phyloP scores from a whole-genome alignment of 2,113 vertebrate species.

The Eretmochelys imbricata region DNA sequence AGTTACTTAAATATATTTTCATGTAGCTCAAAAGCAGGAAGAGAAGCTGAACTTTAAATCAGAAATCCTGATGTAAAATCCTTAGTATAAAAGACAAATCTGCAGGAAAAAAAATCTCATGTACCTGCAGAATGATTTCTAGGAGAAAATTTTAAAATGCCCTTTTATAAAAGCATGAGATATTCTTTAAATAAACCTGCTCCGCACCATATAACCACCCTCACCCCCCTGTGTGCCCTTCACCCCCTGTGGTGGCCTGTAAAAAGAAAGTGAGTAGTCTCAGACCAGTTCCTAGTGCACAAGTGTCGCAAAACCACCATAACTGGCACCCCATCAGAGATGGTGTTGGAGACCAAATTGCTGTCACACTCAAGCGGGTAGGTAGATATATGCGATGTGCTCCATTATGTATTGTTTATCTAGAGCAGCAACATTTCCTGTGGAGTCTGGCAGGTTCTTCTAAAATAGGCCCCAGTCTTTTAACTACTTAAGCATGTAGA shows the following conservation, averaged over 20 bases:
- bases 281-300: not conserved
- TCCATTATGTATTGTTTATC: not conserved
- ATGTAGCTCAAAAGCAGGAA: not conserved
- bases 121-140: not conserved
- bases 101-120: not conserved
- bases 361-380: not conserved
- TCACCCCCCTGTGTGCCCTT: not conserved
- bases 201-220: not conserved
- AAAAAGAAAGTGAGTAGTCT: not conserved
- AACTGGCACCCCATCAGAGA: not conserved
- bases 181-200: not conserved
- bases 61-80: not conserved
- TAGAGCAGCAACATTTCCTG: not conserved
- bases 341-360: not conserved
- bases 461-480: rapidly evolving
- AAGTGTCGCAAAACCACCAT: not conserved
- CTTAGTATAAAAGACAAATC: not conserved
- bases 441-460: not conserved
- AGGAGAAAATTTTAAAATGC: not conserved
- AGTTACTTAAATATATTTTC: not conserved
- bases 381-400: not conserved
- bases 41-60: not conserved
- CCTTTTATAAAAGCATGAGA: not conserved
- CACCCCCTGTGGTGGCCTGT: not conserved
- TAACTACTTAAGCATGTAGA: rapidly evolving